Conservation (phyloP, 2,797 vertebrate species). For the Champsocephalus esox region DNA sequence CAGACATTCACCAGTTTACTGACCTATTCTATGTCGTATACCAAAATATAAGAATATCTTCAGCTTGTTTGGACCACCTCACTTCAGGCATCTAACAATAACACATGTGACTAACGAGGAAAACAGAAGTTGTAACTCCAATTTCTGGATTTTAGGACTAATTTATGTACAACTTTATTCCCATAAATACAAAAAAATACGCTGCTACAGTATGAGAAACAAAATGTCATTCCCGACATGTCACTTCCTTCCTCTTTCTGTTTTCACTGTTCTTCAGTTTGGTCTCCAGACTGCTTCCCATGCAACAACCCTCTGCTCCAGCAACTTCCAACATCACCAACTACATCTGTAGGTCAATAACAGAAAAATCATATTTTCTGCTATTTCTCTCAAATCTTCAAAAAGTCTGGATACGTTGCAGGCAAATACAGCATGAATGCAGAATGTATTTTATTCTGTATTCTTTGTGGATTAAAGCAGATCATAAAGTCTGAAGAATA, state of each 20-base stretch:
- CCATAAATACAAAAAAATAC: conserved; percentile 1
- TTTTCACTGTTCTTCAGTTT: conserved; percentile 68
- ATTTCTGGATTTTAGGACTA: no score
- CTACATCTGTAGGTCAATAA: conserved; percentile 61
- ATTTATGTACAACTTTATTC: no score
- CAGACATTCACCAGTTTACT: no score
- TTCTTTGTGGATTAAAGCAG: conserved; percentile 60
- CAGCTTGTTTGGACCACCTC: not conserved
- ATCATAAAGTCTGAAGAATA: conserved; percentile 55
- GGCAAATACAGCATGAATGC: conserved; percentile 39
- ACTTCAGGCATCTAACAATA: no score
- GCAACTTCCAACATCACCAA: conserved; percentile 69
- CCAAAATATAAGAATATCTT: no score
- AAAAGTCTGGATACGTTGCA: conserved; percentile 22
- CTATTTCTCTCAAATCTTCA: conserved; percentile 27
- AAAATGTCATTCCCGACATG: conserved; percentile 11
- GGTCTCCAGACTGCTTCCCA: conserved; percentile 71
- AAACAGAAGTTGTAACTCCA: no score
- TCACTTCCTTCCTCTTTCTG: conserved; percentile 73
- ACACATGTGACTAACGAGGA: no score
- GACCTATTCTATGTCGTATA: no score
- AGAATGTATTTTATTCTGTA: conserved; percentile 20
- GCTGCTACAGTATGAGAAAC: not conserved
- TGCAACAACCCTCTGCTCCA: conserved; percentile 71
- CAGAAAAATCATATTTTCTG: conserved; percentile 2